Evolutionary conservation across 2,888 invertebrate genomes (phyloP).

Genomic region (Aleiodes leptofemur): DNA sequence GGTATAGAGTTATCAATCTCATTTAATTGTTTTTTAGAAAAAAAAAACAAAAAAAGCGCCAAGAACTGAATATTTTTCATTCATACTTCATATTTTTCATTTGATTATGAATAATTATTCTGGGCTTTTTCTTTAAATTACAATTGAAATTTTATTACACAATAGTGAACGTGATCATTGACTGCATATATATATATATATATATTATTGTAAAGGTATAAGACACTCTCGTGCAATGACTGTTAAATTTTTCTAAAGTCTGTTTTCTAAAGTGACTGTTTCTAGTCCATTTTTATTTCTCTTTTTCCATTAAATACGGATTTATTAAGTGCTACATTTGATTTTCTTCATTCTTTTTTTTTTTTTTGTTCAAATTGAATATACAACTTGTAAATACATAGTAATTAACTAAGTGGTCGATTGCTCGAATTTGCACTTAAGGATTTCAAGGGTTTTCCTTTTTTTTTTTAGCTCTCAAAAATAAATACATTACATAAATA

Average conservation of each 20-base stretch:
- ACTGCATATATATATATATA: too few species aligned
- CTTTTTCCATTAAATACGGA: neutral
- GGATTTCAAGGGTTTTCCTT: neutral
- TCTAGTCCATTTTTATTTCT: neutral
- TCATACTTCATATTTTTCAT: too few species aligned
- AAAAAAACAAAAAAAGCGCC: neutral
- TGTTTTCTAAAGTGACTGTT: neutral
- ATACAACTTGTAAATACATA: slow-evolving; percentile 20
- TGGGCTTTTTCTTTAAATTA: too few species aligned
- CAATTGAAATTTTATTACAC: too few species aligned
- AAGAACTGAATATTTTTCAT: too few species aligned
- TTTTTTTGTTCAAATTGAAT: neutral
- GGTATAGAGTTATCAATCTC: neutral
- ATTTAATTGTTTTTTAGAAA: neutral
- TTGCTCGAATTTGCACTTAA: slow-evolving; percentile 21
- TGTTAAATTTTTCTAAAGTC: neutral
- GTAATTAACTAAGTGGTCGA: slow-evolving; percentile 8
- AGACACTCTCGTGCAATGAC: slow-evolving; percentile 2
- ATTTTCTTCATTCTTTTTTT: neutral
- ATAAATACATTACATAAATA: slow-evolving; percentile 8
- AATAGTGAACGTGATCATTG: too few species aligned
- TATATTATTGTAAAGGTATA: too few species aligned
- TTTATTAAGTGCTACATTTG: slow-evolving; percentile 22
- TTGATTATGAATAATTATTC: too few species aligned
- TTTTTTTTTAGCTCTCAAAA: neutral